Evolutionary conservation across 2,888 invertebrate species (phyloP).

Genomic region (Clepsis dumicolana): DNA sequence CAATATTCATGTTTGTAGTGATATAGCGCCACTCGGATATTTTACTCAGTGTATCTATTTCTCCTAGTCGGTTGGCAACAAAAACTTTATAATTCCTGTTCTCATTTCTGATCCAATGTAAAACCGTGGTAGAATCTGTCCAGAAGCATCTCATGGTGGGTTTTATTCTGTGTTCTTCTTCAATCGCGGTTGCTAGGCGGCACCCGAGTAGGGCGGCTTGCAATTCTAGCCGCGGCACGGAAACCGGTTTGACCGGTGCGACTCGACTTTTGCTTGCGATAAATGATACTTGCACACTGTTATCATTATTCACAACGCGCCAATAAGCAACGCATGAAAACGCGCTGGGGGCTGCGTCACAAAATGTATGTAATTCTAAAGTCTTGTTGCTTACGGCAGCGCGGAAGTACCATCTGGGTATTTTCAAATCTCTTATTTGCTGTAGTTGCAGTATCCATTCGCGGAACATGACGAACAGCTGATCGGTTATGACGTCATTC

Average conservation of each 20-base stretch:
- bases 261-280: neutral
- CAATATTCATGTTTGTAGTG: too few relatives aligned
- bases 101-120: slow-evolving; percentile 43
- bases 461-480: too few relatives aligned
- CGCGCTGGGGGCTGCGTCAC: too few relatives aligned
- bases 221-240: slow-evolving; percentile 1
- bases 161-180: slow-evolving; percentile 36
- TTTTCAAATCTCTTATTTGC: too few relatives aligned
- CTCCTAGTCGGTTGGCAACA: slow-evolving; percentile 43
- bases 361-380: too few relatives aligned
- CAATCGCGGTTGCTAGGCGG: slow-evolving; percentile 34
- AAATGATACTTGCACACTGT: slow-evolving; percentile 1
- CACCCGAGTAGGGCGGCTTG: neutral
- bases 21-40: too few relatives aligned
- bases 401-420: too few relatives aligned
- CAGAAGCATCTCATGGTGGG: slow-evolving; percentile 29
- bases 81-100: slow-evolving; percentile 18
- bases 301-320: slow-evolving; percentile 5
- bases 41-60: slow-evolving; percentile 43
- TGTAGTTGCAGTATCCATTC: too few relatives aligned
- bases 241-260: neutral
- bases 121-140: slow-evolving; percentile 42
- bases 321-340: slow-evolving; percentile 47
- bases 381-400: too few relatives aligned
- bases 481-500: too few relatives aligned